Conservation (phyloP, 2,888 invertebrate genomes). For the Panorpa germanica region DNA sequence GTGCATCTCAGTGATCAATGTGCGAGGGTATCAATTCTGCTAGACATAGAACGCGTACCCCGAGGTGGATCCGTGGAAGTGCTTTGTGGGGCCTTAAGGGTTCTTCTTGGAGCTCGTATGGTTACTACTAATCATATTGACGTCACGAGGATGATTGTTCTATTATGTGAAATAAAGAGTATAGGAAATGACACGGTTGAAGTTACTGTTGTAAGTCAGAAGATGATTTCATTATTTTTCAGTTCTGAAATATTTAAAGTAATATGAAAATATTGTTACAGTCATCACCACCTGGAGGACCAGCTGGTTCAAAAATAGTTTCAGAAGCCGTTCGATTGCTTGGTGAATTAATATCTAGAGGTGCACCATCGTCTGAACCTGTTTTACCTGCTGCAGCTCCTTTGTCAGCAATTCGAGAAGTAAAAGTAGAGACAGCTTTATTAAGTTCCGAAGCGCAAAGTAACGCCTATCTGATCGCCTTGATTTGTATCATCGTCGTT, state of each 20-base stretch:
- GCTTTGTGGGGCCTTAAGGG: conserved; percentile 56
- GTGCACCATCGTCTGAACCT: conserved; percentile 18
- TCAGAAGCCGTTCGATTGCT: conserved; percentile 35
- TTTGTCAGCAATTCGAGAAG: conserved; percentile 53
- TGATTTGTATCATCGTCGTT: conserved; percentile 25
- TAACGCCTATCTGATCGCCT: conserved; percentile 25
- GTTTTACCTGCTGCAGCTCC: conserved; percentile 33
- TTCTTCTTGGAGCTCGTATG: conserved; percentile 42
- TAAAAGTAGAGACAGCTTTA: conserved; percentile 54
- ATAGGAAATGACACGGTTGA: conserved; percentile 69
- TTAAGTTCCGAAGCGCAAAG: conserved; percentile 32
- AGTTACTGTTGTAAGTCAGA: conserved; percentile 54
- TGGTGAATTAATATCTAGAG: conserved; percentile 40
- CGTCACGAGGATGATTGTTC: conserved; percentile 43
- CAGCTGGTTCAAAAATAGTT: conserved; percentile 25
- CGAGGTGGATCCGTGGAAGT: conserved; percentile 69
- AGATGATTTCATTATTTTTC: conserved; percentile 4
- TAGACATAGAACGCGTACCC: conserved; percentile 53
- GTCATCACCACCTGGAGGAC: conserved; percentile 31
- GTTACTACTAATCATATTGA: conserved; percentile 23
- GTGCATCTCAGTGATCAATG: conserved; percentile 51
- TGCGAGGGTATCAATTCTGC: conserved; percentile 55
- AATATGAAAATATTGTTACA: conserved; percentile 14
- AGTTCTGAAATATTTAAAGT: conserved; percentile 1
- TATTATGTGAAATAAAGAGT: conserved; percentile 69